Conservation (phyloP, 2,113 vertebrate genomes). For the Alethe castanea region DNA sequence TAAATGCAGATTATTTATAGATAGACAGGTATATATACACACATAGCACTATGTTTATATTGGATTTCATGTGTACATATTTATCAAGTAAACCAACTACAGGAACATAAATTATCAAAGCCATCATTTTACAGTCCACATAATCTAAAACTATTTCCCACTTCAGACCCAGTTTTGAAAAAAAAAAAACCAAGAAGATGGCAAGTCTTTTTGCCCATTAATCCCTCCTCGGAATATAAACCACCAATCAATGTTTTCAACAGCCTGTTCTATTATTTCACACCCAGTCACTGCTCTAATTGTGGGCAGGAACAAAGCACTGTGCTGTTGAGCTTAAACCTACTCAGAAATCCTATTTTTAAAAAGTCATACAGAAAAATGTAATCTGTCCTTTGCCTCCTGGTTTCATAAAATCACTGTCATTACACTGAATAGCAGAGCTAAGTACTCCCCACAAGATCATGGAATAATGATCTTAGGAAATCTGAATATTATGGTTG, state of each 20-base stretch:
- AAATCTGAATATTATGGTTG: neutral
- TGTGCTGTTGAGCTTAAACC: neutral
- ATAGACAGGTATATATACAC: neutral
- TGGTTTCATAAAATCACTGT: neutral
- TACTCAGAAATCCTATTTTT: neutral
- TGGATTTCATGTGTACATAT: neutral
- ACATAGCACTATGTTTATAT: fast-evolving
- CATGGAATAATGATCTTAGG: neutral
- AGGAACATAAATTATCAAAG: neutral
- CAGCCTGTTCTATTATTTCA: neutral
- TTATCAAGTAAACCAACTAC: neutral
- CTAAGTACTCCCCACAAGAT: neutral
- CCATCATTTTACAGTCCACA: neutral
- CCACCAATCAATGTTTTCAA: neutral
- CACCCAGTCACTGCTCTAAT: neutral
- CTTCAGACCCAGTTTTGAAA: neutral
- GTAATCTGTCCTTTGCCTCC: neutral
- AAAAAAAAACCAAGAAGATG: neutral
- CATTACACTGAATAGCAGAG: neutral
- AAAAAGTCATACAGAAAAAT: neutral
- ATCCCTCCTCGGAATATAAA: neutral
- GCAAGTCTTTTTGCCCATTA: neutral
- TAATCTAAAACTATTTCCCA: neutral
- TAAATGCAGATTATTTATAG: neutral
- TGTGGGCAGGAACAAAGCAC: neutral